A percentile compares a stretch with the other conserved stretches of the same genome.
Conservation (phyloP, 1,140 invertebrate species). For the Dreissena polymorpha region DNA sequence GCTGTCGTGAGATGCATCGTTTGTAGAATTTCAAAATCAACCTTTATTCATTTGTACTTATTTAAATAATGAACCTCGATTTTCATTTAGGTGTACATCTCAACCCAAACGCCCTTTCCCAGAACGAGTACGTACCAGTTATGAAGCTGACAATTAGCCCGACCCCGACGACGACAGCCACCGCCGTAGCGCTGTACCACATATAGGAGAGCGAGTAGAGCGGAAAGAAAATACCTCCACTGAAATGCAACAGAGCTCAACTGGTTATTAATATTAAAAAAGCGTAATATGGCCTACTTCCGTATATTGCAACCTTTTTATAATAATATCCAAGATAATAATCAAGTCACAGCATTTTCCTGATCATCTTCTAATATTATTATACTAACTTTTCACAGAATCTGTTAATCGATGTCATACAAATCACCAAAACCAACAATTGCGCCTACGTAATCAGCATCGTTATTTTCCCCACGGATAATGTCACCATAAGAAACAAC, state of each 20-base stretch:
- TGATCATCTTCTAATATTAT: background rate
- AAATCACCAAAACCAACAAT: no score
- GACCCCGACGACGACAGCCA: slow-evolving; percentile 82
- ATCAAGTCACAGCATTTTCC: no score
- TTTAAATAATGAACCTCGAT: no score
- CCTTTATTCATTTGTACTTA: no score
- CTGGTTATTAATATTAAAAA: background rate
- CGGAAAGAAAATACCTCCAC: slow-evolving; percentile 52
- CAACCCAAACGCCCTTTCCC: background rate
- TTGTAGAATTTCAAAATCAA: no score
- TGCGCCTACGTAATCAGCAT: no score
- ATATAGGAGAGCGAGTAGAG: slow-evolving; percentile 91
- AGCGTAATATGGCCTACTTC: no score
- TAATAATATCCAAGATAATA: background rate
- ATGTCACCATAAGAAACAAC: no score
- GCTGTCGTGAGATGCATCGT: no score
- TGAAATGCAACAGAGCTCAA: background rate
- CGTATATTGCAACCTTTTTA: background rate
- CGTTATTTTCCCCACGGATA: no score
- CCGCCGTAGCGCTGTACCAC: slow-evolving; percentile 90
- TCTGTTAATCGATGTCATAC: no score
- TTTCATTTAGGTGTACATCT: no score
- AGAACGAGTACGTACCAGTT: slow-evolving; percentile 83
- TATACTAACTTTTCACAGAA: background rate
- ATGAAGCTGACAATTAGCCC: slow-evolving; percentile 86